phyloP scores from a whole-genome alignment of 2,113 vertebrate species.

The Salvelinus sp. region DNA sequence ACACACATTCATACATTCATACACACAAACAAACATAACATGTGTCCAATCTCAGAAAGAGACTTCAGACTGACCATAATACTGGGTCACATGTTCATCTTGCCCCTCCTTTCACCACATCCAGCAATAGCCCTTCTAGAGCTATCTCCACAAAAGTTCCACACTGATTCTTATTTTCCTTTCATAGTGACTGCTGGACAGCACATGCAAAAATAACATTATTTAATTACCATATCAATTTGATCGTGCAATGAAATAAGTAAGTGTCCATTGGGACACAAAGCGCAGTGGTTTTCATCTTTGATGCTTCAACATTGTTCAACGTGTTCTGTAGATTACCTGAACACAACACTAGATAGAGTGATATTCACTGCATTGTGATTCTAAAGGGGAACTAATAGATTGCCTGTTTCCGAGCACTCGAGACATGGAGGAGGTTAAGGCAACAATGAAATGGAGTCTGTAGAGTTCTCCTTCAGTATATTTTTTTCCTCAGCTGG shows the following conservation, averaged over 20 bases:
- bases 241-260: constrained; percentile 66
- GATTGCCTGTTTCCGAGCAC: constrained; percentile 66
- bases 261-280: constrained; percentile 71
- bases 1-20: constrained; percentile 20
- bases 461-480: constrained; percentile 49
- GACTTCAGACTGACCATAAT: constrained; percentile 41
- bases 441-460: constrained; percentile 54
- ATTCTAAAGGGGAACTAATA: constrained; percentile 68
- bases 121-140: constrained; percentile 50
- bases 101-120: constrained; percentile 4
- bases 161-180: constrained; percentile 64
- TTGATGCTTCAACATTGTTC: constrained; percentile 63
- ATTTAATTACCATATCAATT: constrained; percentile 78
- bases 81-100: constrained; percentile 49
- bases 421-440: constrained; percentile 70
- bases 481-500: constrained; percentile 44
- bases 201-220: constrained; percentile 66
- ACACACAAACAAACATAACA: constrained; percentile 32
- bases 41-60: constrained; percentile 41
- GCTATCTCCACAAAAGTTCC: constrained; percentile 57
- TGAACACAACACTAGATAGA: constrained; percentile 70
- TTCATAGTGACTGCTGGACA: constrained; percentile 61
- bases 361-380: constrained; percentile 63
- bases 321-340: constrained; percentile 66
- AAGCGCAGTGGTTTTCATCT: constrained; percentile 72